Evolutionary conservation across 2,113 vertebrate species (phyloP).

Genomic region (Corapipo altera): DNA sequence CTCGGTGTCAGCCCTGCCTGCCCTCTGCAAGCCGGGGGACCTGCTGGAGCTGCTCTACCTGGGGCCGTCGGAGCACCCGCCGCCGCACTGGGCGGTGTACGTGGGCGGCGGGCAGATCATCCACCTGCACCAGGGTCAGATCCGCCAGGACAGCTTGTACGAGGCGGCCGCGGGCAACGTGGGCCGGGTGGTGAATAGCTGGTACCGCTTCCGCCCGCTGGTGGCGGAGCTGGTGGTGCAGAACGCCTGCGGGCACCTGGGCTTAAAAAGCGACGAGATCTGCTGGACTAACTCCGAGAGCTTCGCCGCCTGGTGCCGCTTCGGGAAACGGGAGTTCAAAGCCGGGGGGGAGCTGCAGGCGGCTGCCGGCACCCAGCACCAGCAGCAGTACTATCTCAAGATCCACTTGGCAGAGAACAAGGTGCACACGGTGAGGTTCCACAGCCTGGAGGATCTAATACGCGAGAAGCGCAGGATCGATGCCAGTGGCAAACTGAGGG

Average conservation of each 20-base stretch:
- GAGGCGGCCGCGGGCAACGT: constrained; percentile 87
- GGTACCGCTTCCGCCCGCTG: constrained; percentile 96
- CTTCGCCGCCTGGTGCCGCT: constrained; percentile 99
- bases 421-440: constrained; percentile 92
- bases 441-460: constrained; percentile 97
- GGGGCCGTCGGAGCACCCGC: constrained; percentile 80
- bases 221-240: constrained; percentile 94
- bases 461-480: constrained; percentile 93
- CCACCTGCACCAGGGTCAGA: constrained; percentile 94
- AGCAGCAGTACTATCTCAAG: constrained; percentile 91
- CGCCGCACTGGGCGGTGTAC: constrained; percentile 96
- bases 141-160: constrained; percentile 94
- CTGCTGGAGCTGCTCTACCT: constrained; percentile 90
- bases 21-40: constrained; percentile 95
- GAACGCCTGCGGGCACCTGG: constrained; percentile 94
- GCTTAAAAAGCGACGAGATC: constrained; percentile 91
- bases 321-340: constrained; percentile 98
- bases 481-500: constrained; percentile 86
- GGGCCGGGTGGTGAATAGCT: constrained; percentile 94
- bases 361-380: constrained; percentile 77
- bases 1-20: constrained; percentile 87
- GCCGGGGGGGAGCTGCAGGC: constrained; percentile 90
- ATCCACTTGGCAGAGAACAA: constrained; percentile 89
- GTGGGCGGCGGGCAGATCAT: constrained; percentile 91
- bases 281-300: constrained; percentile 99